Percentiles rank a stretch among this genome's conserved stretches.
phyloP scores from a whole-genome alignment of 92 coral and sea anemone genomes.

The Desmophyllum pertusum region DNA sequence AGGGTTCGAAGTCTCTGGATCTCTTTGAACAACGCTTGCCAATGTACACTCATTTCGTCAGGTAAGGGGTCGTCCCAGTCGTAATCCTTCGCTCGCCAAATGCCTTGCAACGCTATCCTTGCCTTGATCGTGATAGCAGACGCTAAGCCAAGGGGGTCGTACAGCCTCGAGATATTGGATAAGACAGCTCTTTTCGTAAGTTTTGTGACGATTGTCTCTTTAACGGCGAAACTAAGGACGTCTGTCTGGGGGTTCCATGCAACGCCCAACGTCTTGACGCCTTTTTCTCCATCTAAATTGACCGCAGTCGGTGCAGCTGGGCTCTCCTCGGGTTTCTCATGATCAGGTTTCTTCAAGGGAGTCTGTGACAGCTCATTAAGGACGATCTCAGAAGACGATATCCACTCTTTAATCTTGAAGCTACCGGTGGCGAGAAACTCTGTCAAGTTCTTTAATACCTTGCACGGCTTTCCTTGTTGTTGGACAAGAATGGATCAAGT shows the following conservation, averaged over 20 bases:
- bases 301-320: conserved; percentile 20
- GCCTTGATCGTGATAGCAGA: conserved; percentile 59
- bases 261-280: conserved; percentile 5
- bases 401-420: conserved; percentile 49
- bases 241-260: conserved; percentile 52
- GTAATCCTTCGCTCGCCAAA: conserved; percentile 54
- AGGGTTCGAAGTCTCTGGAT: conserved; percentile 40
- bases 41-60: conserved; percentile 27
- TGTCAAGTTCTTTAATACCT: conserved; percentile 34
- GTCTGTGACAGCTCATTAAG: too few species aligned
- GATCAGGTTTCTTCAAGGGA: too few species aligned
- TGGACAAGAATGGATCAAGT: conserved; percentile 42
- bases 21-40: conserved; percentile 50
- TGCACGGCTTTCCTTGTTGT: conserved; percentile 25
- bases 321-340: too few species aligned
- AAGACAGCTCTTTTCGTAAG: conserved; percentile 58
- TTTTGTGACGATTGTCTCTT: conserved; percentile 29
- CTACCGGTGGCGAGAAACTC: conserved; percentile 50
- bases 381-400: not conserved
- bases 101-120: conserved; percentile 52
- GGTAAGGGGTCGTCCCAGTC: conserved; percentile 64
- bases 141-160: conserved; percentile 62
- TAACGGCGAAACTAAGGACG: conserved; percentile 35
- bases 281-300: conserved; percentile 57
- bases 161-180: conserved; percentile 48